Base-by-base conservation (phyloP, 1,140 invertebrate species). In the Drosophila tani region DNA sequence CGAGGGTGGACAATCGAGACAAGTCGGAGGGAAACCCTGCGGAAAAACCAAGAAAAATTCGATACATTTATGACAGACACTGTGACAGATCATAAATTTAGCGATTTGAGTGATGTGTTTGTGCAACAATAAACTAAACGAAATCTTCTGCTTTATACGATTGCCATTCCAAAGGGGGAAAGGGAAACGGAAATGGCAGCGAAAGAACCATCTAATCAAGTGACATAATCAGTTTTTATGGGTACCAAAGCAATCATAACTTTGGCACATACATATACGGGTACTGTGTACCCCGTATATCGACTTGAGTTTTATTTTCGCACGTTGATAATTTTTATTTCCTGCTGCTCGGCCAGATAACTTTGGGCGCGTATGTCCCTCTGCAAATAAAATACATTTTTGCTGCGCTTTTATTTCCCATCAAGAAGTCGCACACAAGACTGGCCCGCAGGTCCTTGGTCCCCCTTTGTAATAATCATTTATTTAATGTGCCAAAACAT, bases 241-340 rank as follows among this genome's bases (percentile, higher is more conserved):
- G 60, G 21, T 60, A 62, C 66, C 38, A 51, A 41, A 60, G 62
- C 68, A 88, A 90, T 90, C 85, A 85, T 90, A 90, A 90, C 76
- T 87, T 85, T 79, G 53, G 19, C 68, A 59, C 64, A 73, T 55
- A 64, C 14, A 41, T 19, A 14, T 38, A 17, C 11, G 27, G 2
- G 29, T 38, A 14, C 49, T 5, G 8, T 24, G 35, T 24, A 43
- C 12, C 29, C 58, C 40, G 29, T 68, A 47, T 60, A 60, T 71
- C 64, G 67, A 66, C 53, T 66, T 60, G 53, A 50, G 47, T 88
- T 88, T 84, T 90, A 87, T 87, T 87, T 73, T 77, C 77, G 64
- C 80, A 88, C 79, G 86, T 82, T 90, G 86, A 90, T 90, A 90
- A 90, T 90, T 90, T 90, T 90, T 90, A 90, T 90, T 87, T 80